phyloP scores from a whole-genome alignment of 2,797 vertebrate species.

The Apodemus agrarius region DNA sequence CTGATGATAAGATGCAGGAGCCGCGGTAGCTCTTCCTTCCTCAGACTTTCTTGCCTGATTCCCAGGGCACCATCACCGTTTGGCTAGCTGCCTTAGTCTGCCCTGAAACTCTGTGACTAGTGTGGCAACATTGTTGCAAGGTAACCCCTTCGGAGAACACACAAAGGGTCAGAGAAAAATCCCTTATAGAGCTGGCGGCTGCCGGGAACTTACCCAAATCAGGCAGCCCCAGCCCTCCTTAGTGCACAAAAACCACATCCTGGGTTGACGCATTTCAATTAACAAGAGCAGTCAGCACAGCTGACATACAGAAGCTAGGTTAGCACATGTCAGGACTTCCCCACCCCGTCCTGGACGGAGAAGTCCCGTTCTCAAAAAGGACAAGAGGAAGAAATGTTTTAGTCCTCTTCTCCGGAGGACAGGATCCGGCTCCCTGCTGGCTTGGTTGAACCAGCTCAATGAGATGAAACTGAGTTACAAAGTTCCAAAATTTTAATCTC shows the following conservation, averaged over 20 bases:
- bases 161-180: not conserved
- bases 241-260: not conserved
- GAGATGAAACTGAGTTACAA: not conserved
- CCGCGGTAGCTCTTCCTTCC: not conserved
- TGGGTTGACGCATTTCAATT: not conserved
- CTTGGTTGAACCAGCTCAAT: not conserved
- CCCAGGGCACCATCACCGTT: not conserved
- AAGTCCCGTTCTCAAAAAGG: not conserved
- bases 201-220: not conserved
- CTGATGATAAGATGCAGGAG: not conserved
- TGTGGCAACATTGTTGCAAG: not conserved
- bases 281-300: not conserved
- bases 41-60: not conserved
- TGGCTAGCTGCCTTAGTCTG: not conserved
- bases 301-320: not conserved
- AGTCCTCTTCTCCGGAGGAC: not conserved
- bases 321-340: not conserved
- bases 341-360: not conserved
- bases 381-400: not conserved
- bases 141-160: not conserved
- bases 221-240: not conserved
- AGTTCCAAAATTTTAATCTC: constrained; percentile 29
- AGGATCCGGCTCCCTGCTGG: not conserved
- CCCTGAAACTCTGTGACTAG: not conserved
- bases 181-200: not conserved